These are phyloP conservation scores for Eriocheir sinensis DNA, from an alignment of 1,140 invertebrate species.

Conservation along the genomic window DNA sequence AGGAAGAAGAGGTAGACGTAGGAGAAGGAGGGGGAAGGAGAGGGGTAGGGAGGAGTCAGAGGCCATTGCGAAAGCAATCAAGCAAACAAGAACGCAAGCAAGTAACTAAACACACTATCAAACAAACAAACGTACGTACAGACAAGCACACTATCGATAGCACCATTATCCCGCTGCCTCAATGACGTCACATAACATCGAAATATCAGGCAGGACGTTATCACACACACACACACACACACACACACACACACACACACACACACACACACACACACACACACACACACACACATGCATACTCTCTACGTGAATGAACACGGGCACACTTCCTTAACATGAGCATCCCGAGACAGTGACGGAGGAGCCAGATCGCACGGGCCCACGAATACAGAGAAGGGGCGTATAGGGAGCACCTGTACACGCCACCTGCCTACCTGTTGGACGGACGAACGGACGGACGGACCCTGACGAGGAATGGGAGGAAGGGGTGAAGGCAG, in stretches of 20 bases:
- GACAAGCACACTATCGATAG: background rate
- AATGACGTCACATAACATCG: background rate
- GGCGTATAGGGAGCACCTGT: too few relatives aligned
- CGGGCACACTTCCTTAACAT: too few relatives aligned
- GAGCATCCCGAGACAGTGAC: too few relatives aligned
- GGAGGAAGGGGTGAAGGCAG: too few relatives aligned
- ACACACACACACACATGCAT: slow-evolving; percentile 38
- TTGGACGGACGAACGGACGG: too few relatives aligned
- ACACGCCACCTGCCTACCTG: too few relatives aligned
- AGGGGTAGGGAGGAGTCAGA: too few relatives aligned
- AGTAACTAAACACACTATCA: background rate
- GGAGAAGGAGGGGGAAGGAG: slow-evolving; percentile 28
- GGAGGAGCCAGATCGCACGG: too few relatives aligned
- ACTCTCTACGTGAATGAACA: background rate
- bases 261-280: slow-evolving; percentile 24
- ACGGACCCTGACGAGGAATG: too few relatives aligned
- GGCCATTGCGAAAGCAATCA: background rate
- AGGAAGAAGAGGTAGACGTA: background rate
- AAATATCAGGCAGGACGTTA: background rate
- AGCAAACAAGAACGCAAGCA: background rate
- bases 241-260: slow-evolving; percentile 37
- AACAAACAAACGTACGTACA: background rate
- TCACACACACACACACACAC: slow-evolving; percentile 4
- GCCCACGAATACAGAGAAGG: too few relatives aligned
- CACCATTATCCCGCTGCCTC: background rate